A percentile compares a stretch with the other conserved stretches of the same genome.
phyloP scores from a whole-genome alignment of 2,888 invertebrate species.

The Leucophenga montana region DNA sequence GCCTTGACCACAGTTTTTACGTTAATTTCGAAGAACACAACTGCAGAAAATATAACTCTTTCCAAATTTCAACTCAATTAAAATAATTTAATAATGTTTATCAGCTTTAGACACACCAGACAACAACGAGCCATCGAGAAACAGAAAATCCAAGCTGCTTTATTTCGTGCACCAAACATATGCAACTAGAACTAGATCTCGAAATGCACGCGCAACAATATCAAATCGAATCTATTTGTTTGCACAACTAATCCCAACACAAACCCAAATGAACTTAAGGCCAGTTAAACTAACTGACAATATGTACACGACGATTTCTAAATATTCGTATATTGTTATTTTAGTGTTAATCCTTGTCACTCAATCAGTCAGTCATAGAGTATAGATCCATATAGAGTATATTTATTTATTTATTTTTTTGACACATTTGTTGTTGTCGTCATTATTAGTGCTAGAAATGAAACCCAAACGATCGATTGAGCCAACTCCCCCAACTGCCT shows the following conservation, averaged over 20 bases:
- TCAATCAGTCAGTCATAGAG: constrained; percentile 22
- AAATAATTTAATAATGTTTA: not conserved
- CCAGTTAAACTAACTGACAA: not conserved
- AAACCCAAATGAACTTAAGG: constrained; percentile 7
- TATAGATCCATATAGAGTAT: too few relatives aligned
- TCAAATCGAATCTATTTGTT: constrained; percentile 17
- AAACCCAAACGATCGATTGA: too few relatives aligned
- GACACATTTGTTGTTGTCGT: not conserved
- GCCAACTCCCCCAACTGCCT: not conserved
- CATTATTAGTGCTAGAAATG: not conserved
- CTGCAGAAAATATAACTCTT: too few relatives aligned
- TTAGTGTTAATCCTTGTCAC: constrained; percentile 28
- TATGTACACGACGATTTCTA: not conserved
- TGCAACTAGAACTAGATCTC: not conserved
- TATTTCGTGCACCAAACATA: not conserved
- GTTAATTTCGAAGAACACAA: too few relatives aligned
- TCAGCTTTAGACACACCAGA: not conserved
- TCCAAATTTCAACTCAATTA: not conserved
- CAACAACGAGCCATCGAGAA: not conserved
- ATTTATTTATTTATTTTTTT: not conserved
- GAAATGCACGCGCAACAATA: not conserved
- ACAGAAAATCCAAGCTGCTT: too few relatives aligned
- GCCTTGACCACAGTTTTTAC: too few relatives aligned
- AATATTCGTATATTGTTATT: not conserved
- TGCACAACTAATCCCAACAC: constrained; percentile 17